Conservation (phyloP, 2,797 vertebrate species). For the Euphonia xanthogaster region DNA sequence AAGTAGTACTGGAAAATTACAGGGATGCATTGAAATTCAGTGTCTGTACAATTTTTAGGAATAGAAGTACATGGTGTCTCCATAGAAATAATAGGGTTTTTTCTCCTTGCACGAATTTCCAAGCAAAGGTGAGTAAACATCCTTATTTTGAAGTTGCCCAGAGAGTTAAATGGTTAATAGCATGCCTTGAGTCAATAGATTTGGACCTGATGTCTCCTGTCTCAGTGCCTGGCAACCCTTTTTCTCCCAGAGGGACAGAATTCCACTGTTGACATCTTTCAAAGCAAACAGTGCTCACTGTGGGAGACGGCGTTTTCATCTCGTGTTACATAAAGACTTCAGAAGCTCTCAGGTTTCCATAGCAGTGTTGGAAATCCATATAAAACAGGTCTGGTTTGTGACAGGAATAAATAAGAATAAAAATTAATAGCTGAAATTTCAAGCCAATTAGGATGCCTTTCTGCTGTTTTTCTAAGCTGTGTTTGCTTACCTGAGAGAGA, state of each 20-base stretch:
- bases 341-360: slow-evolving; percentile 40
- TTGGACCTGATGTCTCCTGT: neutral
- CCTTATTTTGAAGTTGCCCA: neutral
- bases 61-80: neutral
- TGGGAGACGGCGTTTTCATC: neutral
- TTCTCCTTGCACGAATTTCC: neutral
- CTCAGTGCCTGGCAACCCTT: neutral
- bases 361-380: slow-evolving; percentile 8
- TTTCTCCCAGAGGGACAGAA: neutral
- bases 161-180: neutral
- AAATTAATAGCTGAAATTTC: slow-evolving; percentile 58
- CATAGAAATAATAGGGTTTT: neutral
- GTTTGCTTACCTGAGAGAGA: neutral
- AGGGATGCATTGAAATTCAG: neutral
- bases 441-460: neutral
- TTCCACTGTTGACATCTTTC: neutral
- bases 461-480: neutral
- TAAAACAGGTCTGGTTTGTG: neutral
- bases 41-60: neutral
- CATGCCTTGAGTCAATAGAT: neutral
- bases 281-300: neutral
- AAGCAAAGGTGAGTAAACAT: neutral
- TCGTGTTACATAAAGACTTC: neutral
- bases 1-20: neutral
- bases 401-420: slow-evolving; percentile 12